Percentiles rank a stretch among this genome's conserved stretches.
phyloP scores from a whole-genome alignment of 2,113 vertebrate genomes.

The Callaeas wilsoni region DNA sequence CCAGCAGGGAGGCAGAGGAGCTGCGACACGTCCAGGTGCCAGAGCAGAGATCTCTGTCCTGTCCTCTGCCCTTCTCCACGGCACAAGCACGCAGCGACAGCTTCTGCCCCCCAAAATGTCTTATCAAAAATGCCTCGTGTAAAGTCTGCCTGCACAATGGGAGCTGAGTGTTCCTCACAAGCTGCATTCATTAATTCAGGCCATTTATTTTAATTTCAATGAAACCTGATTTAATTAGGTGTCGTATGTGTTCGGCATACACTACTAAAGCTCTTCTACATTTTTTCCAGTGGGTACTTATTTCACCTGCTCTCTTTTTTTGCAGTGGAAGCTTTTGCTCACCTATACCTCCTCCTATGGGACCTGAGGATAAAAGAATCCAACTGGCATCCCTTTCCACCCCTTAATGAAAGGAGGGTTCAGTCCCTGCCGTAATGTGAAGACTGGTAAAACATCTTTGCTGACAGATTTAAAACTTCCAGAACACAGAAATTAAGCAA shows the following conservation, averaged over 20 bases:
- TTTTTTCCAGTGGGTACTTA: background rate
- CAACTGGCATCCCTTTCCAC: background rate
- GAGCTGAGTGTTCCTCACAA: constrained; percentile 14
- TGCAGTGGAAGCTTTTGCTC: background rate
- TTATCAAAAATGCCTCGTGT: background rate
- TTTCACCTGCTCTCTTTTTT: background rate
- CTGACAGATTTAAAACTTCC: background rate
- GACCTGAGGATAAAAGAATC: background rate
- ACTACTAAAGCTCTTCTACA: background rate
- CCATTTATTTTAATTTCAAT: constrained; percentile 57
- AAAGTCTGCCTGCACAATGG: background rate
- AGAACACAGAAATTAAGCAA: background rate
- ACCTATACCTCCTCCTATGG: background rate
- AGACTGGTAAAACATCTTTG: background rate
- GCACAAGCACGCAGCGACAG: background rate
- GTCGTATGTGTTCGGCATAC: constrained; percentile 28
- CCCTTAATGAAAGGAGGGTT: background rate
- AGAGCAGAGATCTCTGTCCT: background rate
- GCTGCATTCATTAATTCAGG: constrained; percentile 17
- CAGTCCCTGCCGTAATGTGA: background rate
- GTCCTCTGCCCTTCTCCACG: fast-evolving
- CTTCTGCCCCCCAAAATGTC: background rate
- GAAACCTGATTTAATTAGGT: constrained; percentile 61
- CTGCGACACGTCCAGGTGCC: background rate
- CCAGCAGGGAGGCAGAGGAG: background rate